Evolutionary conservation across 2,113 vertebrate species (phyloP).

Genomic region (Propithecus coquereli): DNA sequence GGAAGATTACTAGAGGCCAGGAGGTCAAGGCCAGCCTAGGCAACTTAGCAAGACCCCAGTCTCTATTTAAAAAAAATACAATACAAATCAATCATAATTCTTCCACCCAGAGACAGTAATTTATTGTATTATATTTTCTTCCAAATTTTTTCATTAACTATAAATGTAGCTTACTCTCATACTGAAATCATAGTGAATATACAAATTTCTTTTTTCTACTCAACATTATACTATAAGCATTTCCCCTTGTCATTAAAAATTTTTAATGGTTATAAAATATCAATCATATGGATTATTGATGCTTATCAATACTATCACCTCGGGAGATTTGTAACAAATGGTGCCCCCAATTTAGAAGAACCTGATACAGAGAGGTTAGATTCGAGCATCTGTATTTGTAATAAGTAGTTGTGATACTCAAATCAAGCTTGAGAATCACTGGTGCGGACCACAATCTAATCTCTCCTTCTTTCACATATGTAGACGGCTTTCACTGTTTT

Average conservation of each 20-base stretch:
- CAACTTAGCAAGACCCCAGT: too few species aligned
- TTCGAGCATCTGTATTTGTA: neutral
- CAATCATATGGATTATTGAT: neutral
- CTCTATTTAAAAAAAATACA: neutral
- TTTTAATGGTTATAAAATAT: neutral
- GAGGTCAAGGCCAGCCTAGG: too few species aligned
- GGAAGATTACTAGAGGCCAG: too few species aligned
- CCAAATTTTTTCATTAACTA: neutral
- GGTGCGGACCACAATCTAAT: neutral
- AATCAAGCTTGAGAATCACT: neutral
- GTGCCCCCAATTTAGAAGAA: neutral
- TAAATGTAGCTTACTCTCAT: neutral
- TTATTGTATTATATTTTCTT: neutral
- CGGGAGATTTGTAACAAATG: neutral
- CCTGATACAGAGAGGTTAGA: neutral
- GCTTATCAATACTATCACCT: neutral
- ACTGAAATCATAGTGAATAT: neutral
- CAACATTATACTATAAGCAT: neutral
- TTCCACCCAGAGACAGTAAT: neutral
- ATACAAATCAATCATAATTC: neutral
- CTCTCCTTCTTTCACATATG: neutral
- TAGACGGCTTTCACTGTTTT: neutral
- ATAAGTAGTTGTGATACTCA: neutral
- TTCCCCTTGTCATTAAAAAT: neutral
- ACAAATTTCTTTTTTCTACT: neutral